Evolutionary conservation across 1,140 invertebrate genomes (phyloP), one percentile per base, ranked within the genome.

Genomic region (Macrobrachium nipponense): DNA sequence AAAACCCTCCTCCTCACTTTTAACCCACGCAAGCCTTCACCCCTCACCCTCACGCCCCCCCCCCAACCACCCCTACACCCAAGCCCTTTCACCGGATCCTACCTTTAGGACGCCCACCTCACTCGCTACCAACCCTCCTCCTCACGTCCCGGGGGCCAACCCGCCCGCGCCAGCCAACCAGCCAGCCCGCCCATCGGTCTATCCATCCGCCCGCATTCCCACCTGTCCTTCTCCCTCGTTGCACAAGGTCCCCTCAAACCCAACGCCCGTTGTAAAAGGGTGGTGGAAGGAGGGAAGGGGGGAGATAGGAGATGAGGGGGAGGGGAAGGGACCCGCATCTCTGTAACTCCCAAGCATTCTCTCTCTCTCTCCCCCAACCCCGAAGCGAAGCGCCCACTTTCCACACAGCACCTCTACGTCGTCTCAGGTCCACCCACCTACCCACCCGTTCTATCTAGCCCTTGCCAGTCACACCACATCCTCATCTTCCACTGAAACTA

Each of bases 201-300:
- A 17, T 27, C n/a, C 64, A 17, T 27, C n/a, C 64, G 23, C 64
- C n/a, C 64, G 23, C 64, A 68, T 27, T 68, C 23, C 64, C 64
- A 68, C 51, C 51, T 51, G 51, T 12, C 51, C 51, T 51, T 51
- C 10, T 51, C 51, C 51, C 51, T 51, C 51, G 51, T 51, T 51
- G 51, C 51, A 51, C 51, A 51, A 51, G 27, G 27, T 36, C 23
- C 64, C 8, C 64, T 15, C 15, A 68, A 66, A n/a, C 23, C 64
- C 64, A 17, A 27, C n/a, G n/a, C n/a, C 64, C 23, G 23, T 15
- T 27, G n/a, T 27, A 20, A 68, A 36, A 11, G 64, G 64, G 14
- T 80, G 79, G 73, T 51, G 27, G 43, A 20, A 36, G 73, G 36
- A 20, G 64, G 6, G 79, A 27, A 27, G 72, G n/a, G 72, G 43